phyloP scores from a whole-genome alignment of 2,888 invertebrate genomes.

The Eristalinus aeneus region DNA sequence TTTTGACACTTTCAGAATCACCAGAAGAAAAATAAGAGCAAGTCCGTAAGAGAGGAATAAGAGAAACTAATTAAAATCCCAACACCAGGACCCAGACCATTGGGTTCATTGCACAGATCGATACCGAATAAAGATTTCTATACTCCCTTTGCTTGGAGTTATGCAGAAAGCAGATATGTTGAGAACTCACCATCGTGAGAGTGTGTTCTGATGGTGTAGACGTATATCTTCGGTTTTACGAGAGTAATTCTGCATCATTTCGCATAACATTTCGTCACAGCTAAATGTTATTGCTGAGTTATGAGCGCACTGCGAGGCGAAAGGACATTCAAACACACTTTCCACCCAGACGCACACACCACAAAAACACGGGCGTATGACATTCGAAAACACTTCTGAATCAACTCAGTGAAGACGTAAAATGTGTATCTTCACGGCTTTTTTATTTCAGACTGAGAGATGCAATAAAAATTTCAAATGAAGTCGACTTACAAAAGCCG shows the following conservation, averaged over 20 bases:
- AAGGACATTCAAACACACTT: constrained; percentile 36
- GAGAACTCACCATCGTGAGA: background rate
- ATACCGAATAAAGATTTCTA: constrained; percentile 34
- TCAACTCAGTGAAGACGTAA: constrained; percentile 13
- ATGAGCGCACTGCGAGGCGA: constrained; percentile 25
- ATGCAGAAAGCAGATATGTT: background rate
- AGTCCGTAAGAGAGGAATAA: background rate
- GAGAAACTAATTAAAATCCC: constrained; percentile 57
- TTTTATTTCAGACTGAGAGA: constrained; percentile 44
- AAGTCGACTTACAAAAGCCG: constrained; percentile 20
- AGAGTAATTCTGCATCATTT: constrained; percentile 40
- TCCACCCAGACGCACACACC: background rate
- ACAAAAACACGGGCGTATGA: background rate
- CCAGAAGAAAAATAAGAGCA: background rate
- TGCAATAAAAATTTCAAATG: constrained; percentile 47
- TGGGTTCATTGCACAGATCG: constrained; percentile 33
- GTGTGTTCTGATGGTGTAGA: background rate
- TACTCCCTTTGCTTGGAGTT: constrained; percentile 30
- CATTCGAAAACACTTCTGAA: constrained; percentile 34
- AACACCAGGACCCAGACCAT: constrained; percentile 44
- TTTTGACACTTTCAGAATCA: constrained; percentile 54
- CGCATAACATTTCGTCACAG: constrained; percentile 25
- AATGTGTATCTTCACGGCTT: constrained; percentile 17
- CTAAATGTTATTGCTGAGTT: constrained; percentile 59
- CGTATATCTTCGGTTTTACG: constrained; percentile 3